Base-by-base conservation (phyloP, 2,888 invertebrate genomes). In the Xanthorhoe designata region DNA sequence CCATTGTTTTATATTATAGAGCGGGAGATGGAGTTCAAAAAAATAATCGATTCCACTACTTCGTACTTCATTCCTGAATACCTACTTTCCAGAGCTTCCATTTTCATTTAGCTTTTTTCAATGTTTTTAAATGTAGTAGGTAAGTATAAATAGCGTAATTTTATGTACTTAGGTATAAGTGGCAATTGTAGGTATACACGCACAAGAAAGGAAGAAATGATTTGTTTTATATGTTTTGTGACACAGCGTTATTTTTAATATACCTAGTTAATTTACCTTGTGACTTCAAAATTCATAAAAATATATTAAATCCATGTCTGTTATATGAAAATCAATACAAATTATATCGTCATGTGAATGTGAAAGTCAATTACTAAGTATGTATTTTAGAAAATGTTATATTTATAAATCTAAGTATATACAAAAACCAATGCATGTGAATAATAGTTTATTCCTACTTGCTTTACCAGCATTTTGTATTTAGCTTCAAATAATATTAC, bases 321-420 rank as follows among this genome's bases (percentile, higher is more conserved):
- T 17, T 24, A 24, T 3, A 3, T 47, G 17, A 15, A 42, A 0
- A 42, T 42, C 38, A 13, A 42, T 3, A 42, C 10, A 13, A 42
- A 29, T 32, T 0, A 6, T 54, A 49, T 55, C 47, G 58, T 53
- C 9, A 32, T 58, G 66, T 63, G 53, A 59, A 68, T 60, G 66
- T 71, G 64, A 66, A 69, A 64, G 76, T 76, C 76, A 76, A 76
- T 76, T 76, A 76, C 66, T 58, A 35, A 49, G 5, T 71, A 54
- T 58, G 13, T 66, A 61, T 56, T 38, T 17, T 49, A 60, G 24
- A 45, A 45, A 47, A 45, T 15, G 24, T 32, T 32, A 17, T 57
- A 57, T 49, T 32, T 57, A 49, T 57, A 58, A 50, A 35, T 8
- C 29, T 53, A 15, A 35, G 13, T 55, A 0, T 55, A 19, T 13